Evolutionary conservation across 2,888 invertebrate genomes (phyloP).

Genomic region (Drosophila pseudotakahashii): DNA sequence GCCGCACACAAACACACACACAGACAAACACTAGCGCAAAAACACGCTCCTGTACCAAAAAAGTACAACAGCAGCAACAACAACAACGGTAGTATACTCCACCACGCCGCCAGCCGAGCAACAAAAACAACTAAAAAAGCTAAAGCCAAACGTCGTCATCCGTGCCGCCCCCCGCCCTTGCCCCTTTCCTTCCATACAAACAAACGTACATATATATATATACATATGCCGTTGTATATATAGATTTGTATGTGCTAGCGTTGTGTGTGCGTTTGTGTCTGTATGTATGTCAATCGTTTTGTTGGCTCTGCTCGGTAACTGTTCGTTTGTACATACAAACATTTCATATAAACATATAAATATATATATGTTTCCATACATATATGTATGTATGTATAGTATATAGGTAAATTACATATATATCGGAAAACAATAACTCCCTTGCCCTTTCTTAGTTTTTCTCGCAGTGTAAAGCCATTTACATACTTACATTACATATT

Average conservation of each 20-base stretch:
- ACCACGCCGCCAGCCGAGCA: conserved; percentile 64
- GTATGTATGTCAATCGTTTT: conserved; percentile 73
- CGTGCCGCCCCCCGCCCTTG: conserved; percentile 49
- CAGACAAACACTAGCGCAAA: conserved; percentile 66
- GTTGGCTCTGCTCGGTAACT: conserved; percentile 70
- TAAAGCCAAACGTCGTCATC: conserved; percentile 74
- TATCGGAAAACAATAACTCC: conserved; percentile 26
- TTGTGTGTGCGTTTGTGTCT: conserved; percentile 50
- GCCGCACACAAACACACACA: conserved; percentile 28
- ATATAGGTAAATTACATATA: conserved; percentile 37
- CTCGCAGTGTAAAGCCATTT: conserved; percentile 25
- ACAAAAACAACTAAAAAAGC: conserved; percentile 61
- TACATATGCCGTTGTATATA: conserved; percentile 37
- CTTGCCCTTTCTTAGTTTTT: conserved; percentile 11
- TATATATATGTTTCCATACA: conserved; percentile 20
- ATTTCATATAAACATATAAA: conserved; percentile 39
- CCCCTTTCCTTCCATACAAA: conserved; percentile 10
- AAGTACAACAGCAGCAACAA: conserved; percentile 69
- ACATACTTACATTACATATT: conserved; percentile 57
- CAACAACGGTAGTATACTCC: conserved; percentile 69
- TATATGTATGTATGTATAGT: conserved; percentile 24
- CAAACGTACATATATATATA: conserved; percentile 14
- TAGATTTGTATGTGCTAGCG: conserved; percentile 36
- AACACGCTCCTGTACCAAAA: conserved; percentile 77
- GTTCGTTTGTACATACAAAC: conserved; percentile 57